Conservation (phyloP, 2,113 vertebrate species). For the Thunnus maccoyii region DNA sequence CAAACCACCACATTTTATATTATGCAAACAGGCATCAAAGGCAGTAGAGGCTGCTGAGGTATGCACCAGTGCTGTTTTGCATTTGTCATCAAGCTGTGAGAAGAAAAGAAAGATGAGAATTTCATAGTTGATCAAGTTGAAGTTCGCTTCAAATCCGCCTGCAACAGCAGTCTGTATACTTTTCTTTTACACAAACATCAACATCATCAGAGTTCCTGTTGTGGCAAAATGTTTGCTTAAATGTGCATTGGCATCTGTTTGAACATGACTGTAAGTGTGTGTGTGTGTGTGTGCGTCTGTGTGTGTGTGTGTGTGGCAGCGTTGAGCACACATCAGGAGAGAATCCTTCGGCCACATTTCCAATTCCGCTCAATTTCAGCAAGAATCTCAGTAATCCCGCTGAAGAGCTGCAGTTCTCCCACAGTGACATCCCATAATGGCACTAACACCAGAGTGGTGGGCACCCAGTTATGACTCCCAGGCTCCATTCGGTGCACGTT, state of each 20-base stretch:
- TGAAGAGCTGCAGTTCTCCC: conserved; percentile 83
- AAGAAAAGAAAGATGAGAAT: conserved; percentile 22
- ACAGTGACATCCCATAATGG: conserved; percentile 85
- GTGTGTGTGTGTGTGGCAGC: conserved; percentile 14
- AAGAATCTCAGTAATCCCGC: conserved; percentile 83
- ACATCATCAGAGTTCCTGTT: conserved; percentile 41
- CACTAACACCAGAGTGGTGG: conserved; percentile 82
- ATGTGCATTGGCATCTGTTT: conserved; percentile 69
- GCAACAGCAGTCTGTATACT: not conserved
- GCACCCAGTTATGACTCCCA: conserved; percentile 78
- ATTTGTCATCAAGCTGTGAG: conserved; percentile 46
- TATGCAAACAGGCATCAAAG: conserved; percentile 67
- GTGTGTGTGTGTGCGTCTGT: conserved; percentile 11
- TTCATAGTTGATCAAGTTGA: conserved; percentile 29
- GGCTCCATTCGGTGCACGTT: conserved; percentile 78
- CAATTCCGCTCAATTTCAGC: conserved; percentile 83
- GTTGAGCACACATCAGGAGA: conserved; percentile 53
- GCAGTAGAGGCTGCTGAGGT: conserved; percentile 29
- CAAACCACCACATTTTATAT: conserved; percentile 53
- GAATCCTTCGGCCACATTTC: conserved; percentile 76
- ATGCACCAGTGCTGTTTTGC: conserved; percentile 59
- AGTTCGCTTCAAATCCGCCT: conserved; percentile 20
- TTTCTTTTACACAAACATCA: conserved; percentile 28
- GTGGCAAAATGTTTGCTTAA: conserved; percentile 61
- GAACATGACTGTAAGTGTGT: conserved; percentile 21